These are phyloP conservation scores for Oscheius sp. DNA, from an alignment of 2,888 invertebrate species.

Conservation along the genomic window DNA sequence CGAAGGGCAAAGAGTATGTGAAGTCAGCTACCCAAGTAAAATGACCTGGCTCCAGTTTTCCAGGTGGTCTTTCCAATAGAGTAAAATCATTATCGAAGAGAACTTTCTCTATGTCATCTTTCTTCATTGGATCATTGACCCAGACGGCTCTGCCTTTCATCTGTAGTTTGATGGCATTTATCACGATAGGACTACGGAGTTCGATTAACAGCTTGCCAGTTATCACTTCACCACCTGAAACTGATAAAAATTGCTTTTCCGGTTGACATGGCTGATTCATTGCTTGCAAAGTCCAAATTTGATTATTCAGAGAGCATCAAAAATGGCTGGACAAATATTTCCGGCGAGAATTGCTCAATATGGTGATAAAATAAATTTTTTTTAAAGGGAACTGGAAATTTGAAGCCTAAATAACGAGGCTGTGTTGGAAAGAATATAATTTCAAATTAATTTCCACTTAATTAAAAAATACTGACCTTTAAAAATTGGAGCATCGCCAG, in stretches of 20 bases:
- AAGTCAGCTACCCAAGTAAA: conserved; percentile 66
- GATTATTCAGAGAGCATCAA: too few relatives aligned
- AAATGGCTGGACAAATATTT: too few relatives aligned
- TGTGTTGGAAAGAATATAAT: too few relatives aligned
- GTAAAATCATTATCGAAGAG: conserved; percentile 68
- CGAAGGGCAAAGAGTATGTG: conserved; percentile 66
- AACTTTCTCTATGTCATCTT: conserved; percentile 58
- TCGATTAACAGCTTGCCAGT: conserved; percentile 49
- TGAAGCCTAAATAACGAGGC: too few relatives aligned
- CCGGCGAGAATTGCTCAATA: too few relatives aligned
- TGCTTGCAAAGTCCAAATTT: too few relatives aligned
- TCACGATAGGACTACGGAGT: conserved; percentile 43
- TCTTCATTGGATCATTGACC: conserved; percentile 52
- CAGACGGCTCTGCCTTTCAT: conserved; percentile 57
- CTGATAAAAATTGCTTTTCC: too few relatives aligned
- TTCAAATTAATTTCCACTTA: too few relatives aligned
- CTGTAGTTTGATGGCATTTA: conserved; percentile 52
- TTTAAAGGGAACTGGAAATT: too few relatives aligned
- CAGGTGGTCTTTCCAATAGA: conserved; percentile 69
- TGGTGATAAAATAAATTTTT: too few relatives aligned
- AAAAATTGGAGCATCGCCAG: conserved; percentile 44
- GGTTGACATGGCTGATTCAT: too few relatives aligned
- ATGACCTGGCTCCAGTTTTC: conserved; percentile 65
- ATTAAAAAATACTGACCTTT: conserved; percentile 33
- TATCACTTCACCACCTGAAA: conserved; percentile 48